phyloP scores from a whole-genome alignment of 1,140 invertebrate species.

The Phenacoccus solenopsis region DNA sequence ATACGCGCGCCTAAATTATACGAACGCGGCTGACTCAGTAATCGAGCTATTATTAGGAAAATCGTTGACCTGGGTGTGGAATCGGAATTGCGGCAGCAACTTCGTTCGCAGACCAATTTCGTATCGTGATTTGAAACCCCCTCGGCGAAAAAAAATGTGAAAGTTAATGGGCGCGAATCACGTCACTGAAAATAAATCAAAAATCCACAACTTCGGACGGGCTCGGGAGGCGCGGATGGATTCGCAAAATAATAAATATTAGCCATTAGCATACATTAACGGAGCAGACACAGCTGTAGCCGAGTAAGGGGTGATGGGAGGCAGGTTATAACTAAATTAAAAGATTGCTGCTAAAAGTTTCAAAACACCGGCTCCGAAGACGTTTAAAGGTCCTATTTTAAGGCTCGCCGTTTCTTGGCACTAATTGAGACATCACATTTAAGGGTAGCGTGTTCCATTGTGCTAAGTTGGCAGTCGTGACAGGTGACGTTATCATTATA shows the following conservation, averaged over 20 bases:
- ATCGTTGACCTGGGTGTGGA: no score
- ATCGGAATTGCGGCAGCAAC: no score
- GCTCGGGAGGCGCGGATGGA: not conserved
- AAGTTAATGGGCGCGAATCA: not conserved
- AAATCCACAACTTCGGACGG: not conserved
- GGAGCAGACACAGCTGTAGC: no score
- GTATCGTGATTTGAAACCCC: no score
- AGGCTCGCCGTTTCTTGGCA: not conserved
- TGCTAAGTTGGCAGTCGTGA: constrained; percentile 1
- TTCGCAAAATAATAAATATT: not conserved
- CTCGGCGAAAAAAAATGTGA: not conserved
- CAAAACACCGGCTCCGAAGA: not conserved
- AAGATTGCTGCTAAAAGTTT: not conserved
- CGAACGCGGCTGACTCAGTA: no score
- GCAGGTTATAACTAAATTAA: not conserved
- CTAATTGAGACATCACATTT: constrained; percentile 2
- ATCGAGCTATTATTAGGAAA: no score
- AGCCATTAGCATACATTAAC: not conserved
- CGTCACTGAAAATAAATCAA: not conserved
- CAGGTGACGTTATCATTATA: constrained; percentile 1
- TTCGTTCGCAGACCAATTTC: no score
- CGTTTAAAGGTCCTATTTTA: not conserved
- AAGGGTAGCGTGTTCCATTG: not conserved
- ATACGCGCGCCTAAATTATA: no score
- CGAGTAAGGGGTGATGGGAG: not conserved